Conservation (phyloP, 2,113 vertebrate genomes). For the Phrynosoma blainvillii region DNA sequence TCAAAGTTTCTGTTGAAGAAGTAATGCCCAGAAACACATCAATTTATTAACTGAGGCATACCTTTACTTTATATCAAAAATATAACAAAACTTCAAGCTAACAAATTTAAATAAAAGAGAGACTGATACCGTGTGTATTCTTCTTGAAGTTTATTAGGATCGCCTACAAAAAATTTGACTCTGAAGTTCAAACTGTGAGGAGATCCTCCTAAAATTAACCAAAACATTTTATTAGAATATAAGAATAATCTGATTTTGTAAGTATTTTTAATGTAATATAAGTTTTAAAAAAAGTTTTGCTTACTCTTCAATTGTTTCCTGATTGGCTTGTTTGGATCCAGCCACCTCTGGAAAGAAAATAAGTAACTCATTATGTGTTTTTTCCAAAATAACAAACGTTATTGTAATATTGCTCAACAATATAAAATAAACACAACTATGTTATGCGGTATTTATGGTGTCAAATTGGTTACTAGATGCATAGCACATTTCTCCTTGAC, state of each 20-base stretch:
- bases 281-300: constrained; percentile 74
- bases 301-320: constrained; percentile 99
- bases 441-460: neutral
- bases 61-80: neutral
- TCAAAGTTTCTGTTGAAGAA: too few species aligned
- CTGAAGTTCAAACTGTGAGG: constrained; percentile 95
- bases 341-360: constrained; percentile 90
- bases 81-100: neutral
- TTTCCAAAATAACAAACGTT: neutral
- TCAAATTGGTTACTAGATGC: neutral
- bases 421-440: neutral
- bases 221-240: constrained; percentile 71
- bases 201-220: constrained; percentile 87
- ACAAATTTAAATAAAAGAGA: neutral
- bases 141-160: constrained; percentile 97
- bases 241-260: constrained; percentile 41
- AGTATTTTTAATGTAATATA: neutral
- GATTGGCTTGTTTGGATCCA: constrained; percentile 98
- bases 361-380: constrained; percentile 44
- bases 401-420: neutral
- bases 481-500: neutral
- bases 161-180: constrained; percentile 98
- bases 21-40: too few species aligned
- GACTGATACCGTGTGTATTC: constrained; percentile 93
- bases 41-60: too few species aligned